These are phyloP conservation scores for Tipula vernalis DNA, from an alignment of 2,888 invertebrate species.

Conservation along the genomic window DNA sequence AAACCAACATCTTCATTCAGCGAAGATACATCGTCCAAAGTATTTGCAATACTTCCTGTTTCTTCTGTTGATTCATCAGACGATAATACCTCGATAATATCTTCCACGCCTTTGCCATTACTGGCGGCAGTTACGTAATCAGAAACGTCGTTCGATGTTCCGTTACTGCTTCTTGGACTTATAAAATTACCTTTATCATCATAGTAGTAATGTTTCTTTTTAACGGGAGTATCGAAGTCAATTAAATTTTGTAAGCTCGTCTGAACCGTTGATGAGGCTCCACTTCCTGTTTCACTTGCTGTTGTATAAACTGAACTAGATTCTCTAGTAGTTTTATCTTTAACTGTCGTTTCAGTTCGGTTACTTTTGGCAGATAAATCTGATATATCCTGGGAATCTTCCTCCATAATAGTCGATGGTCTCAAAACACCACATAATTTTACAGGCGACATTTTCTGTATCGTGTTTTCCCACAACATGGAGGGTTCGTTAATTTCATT, in stretches of 20 bases:
- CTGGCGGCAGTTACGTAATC: neutral
- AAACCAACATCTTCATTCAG: constrained; percentile 13
- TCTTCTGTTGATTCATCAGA: constrained; percentile 9
- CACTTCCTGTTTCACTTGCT: neutral
- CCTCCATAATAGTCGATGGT: constrained; percentile 33
- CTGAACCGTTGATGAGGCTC: neutral
- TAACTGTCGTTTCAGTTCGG: neutral
- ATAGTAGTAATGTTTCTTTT: neutral
- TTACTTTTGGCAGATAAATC: neutral
- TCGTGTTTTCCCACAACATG: constrained; percentile 29
- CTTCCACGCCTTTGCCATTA: constrained; percentile 13
- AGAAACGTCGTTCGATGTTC: neutral
- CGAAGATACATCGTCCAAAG: constrained; percentile 5
- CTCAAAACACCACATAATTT: constrained; percentile 31
- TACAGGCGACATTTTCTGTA: constrained; percentile 27
- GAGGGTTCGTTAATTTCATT: constrained; percentile 32
- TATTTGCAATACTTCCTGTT: constrained; percentile 12
- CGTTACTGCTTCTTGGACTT: neutral
- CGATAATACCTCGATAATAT: constrained; percentile 14
- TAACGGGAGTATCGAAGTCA: neutral
- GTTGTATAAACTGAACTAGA: neutral
- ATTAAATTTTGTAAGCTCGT: neutral
- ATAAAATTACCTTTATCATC: neutral
- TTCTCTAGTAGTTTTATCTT: neutral
- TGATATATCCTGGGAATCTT: constrained; percentile 13